Conservation (phyloP, 2,113 vertebrate genomes). For the Mohoua ochrocephala region DNA sequence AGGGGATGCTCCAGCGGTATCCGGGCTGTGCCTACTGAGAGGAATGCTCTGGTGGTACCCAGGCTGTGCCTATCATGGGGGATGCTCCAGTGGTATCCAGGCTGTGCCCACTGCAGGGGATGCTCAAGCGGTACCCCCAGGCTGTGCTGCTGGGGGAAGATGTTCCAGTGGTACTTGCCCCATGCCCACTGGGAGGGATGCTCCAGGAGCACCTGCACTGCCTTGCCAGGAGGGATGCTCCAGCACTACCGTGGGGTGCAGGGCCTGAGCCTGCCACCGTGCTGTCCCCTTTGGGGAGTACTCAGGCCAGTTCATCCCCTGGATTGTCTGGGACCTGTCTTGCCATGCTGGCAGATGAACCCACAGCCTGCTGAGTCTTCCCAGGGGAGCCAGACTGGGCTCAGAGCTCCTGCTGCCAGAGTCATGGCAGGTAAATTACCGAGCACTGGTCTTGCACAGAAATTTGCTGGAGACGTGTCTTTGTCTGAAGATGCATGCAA, state of each 20-base stretch:
- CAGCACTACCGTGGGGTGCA: background rate
- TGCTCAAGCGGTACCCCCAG: rapidly evolving
- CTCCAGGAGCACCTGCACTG: background rate
- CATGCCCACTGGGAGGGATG: background rate
- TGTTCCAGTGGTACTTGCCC: background rate
- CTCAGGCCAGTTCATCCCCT: background rate
- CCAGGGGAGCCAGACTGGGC: background rate
- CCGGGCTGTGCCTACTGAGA: background rate
- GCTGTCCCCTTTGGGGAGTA: too few species aligned
- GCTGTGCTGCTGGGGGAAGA: background rate
- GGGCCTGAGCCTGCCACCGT: background rate
- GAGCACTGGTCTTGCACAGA: background rate
- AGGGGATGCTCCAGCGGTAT: background rate
- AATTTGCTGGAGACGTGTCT: background rate
- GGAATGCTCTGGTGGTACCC: background rate
- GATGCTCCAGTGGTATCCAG: background rate
- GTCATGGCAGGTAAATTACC: background rate
- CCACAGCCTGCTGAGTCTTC: background rate
- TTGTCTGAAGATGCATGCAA: background rate
- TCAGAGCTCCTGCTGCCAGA: background rate
- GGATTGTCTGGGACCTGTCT: background rate
- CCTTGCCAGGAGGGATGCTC: background rate
- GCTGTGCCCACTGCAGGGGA: rapidly evolving
- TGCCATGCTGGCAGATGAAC: background rate
- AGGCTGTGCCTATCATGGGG: rapidly evolving